Evolutionary conservation across 2,113 vertebrate species (phyloP).

Genomic region (Bambusicola thoracicus): DNA sequence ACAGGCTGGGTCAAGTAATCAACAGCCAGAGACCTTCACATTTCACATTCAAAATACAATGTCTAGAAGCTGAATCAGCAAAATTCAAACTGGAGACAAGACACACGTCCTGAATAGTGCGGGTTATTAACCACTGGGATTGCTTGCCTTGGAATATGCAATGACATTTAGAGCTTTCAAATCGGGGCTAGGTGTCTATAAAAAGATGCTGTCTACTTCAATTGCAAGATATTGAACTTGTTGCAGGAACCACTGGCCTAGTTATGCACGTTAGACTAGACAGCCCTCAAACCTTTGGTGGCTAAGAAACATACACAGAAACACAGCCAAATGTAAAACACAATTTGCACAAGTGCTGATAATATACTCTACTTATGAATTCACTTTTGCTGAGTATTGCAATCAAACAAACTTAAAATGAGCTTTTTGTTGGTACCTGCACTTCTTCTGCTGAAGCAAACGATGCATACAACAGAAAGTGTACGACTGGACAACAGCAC

Average conservation of each 20-base stretch:
- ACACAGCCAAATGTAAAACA: neutral
- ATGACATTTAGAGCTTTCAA: neutral
- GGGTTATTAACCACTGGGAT: conserved; percentile 8
- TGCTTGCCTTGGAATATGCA: conserved; percentile 8
- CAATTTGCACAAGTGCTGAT: neutral
- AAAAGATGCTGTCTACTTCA: conserved; percentile 14
- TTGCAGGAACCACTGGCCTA: neutral
- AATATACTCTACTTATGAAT: neutral
- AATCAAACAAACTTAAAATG: neutral
- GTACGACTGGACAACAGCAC: neutral
- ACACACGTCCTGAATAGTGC: conserved; percentile 7
- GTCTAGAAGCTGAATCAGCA: conserved; percentile 34
- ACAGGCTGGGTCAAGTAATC: neutral
- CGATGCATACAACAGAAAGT: neutral
- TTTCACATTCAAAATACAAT: conserved; percentile 5
- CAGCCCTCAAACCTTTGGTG: neutral
- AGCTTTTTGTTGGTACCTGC: neutral
- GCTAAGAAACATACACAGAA: neutral
- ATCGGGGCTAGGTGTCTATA: neutral
- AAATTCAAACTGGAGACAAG: conserved; percentile 34
- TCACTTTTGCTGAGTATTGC: neutral
- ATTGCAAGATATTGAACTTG: neutral
- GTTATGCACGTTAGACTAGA: neutral
- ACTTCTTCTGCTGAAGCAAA: neutral
- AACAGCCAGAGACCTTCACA: neutral